A percentile compares a stretch with the other conserved stretches of the same genome.
Conservation (phyloP, 2,888 invertebrate genomes). For the Nomada goodeniana region DNA sequence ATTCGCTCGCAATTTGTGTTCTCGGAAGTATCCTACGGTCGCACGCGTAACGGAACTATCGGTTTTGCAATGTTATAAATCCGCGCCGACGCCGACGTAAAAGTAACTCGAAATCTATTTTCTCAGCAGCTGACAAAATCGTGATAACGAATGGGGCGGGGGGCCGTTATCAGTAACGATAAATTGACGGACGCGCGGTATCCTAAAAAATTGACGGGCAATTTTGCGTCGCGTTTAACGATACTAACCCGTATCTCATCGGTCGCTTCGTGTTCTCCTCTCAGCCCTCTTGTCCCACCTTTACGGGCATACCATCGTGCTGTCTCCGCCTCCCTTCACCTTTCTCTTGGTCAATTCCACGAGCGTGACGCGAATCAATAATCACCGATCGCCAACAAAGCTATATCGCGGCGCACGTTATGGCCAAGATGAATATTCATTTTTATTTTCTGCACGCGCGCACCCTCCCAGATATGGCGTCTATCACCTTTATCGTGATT, state of each 20-base stretch:
- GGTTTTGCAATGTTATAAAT: conserved; percentile 51
- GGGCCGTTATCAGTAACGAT: conserved; percentile 61
- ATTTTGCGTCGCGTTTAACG: conserved; percentile 56
- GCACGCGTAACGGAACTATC: conserved; percentile 28
- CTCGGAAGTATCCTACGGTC: conserved; percentile 24
- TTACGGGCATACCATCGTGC: conserved; percentile 34
- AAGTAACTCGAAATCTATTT: conserved; percentile 38
- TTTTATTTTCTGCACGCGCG: conserved; percentile 36
- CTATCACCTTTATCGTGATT: conserved; percentile 37
- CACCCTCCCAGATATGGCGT: conserved; percentile 30
- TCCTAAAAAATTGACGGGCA: conserved; percentile 61
- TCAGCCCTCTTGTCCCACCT: conserved; percentile 32
- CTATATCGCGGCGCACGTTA: conserved; percentile 67
- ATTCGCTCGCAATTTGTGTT: not conserved
- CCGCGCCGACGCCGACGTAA: not conserved
- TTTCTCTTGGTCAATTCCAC: conserved; percentile 50
- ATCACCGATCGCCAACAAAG: conserved; percentile 70
- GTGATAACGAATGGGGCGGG: conserved; percentile 42
- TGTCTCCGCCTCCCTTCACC: conserved; percentile 32
- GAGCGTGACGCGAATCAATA: conserved; percentile 71
- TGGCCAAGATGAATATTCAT: conserved; percentile 71
- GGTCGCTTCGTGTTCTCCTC: conserved; percentile 22
- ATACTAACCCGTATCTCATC: conserved; percentile 54
- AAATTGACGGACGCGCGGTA: conserved; percentile 54
- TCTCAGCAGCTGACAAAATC: conserved; percentile 45